Conservation (phyloP, 2,888 invertebrate genomes). For the Cheilosia variabilis region DNA sequence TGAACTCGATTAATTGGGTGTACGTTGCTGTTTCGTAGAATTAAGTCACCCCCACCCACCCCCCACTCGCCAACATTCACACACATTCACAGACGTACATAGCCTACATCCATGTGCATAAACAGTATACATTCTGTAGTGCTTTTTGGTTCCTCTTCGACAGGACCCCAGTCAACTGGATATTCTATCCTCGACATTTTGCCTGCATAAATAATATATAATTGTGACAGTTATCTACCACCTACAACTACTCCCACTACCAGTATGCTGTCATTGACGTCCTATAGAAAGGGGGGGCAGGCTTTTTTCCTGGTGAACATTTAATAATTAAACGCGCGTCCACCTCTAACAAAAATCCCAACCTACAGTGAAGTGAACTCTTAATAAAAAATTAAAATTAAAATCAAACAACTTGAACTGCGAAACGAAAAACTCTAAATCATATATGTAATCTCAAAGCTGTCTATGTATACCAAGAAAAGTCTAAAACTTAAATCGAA, state of each 20-base stretch:
- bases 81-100: neutral
- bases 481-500: neutral
- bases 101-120: conserved; percentile 26
- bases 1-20: conserved; percentile 32
- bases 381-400: neutral
- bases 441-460: neutral
- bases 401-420: neutral
- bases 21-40: conserved; percentile 18
- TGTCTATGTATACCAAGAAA: conserved; percentile 13
- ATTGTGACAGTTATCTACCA: neutral
- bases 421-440: neutral
- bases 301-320: conserved; percentile 8
- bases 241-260: conserved; percentile 9
- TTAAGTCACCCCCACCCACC: no score
- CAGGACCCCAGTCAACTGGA: conserved; percentile 3
- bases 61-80: no score
- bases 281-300: conserved; percentile 6
- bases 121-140: conserved; percentile 6
- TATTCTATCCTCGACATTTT: neutral
- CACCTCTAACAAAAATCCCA: conserved; percentile 3
- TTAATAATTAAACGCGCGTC: neutral
- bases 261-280: conserved; percentile 14
- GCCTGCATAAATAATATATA: neutral
- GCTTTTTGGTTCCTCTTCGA: neutral
- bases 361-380: conserved; percentile 57